These are phyloP conservation scores for Daphoenositta chrysoptera DNA, from an alignment of 2,113 vertebrate species.

Conservation along the genomic window DNA sequence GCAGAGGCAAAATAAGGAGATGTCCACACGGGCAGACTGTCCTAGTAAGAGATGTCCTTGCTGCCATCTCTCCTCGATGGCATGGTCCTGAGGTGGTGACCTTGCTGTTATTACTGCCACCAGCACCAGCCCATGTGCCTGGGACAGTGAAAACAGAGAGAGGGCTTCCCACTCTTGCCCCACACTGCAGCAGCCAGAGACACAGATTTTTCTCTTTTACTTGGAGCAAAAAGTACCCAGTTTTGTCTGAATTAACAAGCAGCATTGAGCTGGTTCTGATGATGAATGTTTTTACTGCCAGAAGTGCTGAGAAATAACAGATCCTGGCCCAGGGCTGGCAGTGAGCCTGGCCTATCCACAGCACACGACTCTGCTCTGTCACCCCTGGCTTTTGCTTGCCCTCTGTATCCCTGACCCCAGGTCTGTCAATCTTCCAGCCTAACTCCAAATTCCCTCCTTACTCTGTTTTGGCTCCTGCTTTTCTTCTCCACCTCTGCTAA, in stretches of 20 bases:
- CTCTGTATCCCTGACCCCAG: neutral
- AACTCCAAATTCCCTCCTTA: neutral
- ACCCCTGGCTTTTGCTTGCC: neutral
- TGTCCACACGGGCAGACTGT: neutral
- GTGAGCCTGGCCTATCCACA: neutral
- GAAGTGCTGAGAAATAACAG: neutral
- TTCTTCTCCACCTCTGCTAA: neutral
- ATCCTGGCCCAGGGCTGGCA: rapidly evolving
- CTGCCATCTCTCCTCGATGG: neutral
- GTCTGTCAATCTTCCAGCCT: neutral
- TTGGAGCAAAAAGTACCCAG: neutral
- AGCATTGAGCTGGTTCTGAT: neutral
- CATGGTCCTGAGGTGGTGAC: neutral
- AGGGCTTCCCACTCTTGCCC: neutral
- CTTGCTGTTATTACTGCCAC: neutral
- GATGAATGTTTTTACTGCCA: neutral
- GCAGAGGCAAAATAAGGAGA: neutral
- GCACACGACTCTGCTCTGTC: rapidly evolving
- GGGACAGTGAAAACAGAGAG: rapidly evolving
- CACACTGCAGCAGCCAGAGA: neutral
- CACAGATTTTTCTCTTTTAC: neutral
- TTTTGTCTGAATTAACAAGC: neutral
- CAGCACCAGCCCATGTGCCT: neutral
- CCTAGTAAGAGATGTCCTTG: neutral
- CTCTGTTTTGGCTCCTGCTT: neutral